These are phyloP conservation scores for Alviniconcha strummeri DNA, from an alignment of 2,888 invertebrate species.

Conservation along the genomic window DNA sequence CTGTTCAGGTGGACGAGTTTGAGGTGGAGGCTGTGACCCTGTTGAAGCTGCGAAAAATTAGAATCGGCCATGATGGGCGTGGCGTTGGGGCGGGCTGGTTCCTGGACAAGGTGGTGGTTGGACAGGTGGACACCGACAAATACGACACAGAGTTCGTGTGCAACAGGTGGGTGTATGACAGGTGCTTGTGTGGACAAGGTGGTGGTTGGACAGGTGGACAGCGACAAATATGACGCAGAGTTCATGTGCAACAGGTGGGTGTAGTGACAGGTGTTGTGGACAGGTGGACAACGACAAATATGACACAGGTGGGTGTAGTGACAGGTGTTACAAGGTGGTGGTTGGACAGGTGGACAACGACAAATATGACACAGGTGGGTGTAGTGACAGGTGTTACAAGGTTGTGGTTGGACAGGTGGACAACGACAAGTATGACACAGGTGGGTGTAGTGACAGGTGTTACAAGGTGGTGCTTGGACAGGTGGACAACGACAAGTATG, in stretches of 20 bases:
- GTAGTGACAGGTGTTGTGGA: conserved; percentile 9
- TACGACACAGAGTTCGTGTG: conserved; percentile 66
- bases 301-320: conserved; percentile 48
- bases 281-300: conserved; percentile 42
- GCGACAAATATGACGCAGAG: conserved; percentile 51
- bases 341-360: conserved; percentile 31
- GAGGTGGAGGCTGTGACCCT: conserved; percentile 72
- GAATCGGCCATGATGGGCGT: conserved; percentile 72
- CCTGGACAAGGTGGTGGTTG: conserved; percentile 54
- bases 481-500: conserved; percentile 45
- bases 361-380: conserved; percentile 56
- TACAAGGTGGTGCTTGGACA: conserved; percentile 49
- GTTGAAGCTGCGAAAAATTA: conserved; percentile 69
- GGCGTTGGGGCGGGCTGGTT: conserved; percentile 71
- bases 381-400: conserved; percentile 44
- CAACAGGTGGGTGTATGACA: conserved; percentile 55
- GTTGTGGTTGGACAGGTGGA: conserved; percentile 32
- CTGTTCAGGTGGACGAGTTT: conserved; percentile 71
- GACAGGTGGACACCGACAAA: conserved; percentile 38
- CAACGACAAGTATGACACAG: conserved; percentile 50
- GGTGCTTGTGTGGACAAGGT: background rate
- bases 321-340: conserved; percentile 45
- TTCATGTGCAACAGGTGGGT: conserved; percentile 69
- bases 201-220: conserved; percentile 32
- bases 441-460: conserved; percentile 37